phyloP scores from a whole-genome alignment of 37 sponge, comb jelly and placozoan genomes.

The Aphrocallistes beatrix region DNA sequence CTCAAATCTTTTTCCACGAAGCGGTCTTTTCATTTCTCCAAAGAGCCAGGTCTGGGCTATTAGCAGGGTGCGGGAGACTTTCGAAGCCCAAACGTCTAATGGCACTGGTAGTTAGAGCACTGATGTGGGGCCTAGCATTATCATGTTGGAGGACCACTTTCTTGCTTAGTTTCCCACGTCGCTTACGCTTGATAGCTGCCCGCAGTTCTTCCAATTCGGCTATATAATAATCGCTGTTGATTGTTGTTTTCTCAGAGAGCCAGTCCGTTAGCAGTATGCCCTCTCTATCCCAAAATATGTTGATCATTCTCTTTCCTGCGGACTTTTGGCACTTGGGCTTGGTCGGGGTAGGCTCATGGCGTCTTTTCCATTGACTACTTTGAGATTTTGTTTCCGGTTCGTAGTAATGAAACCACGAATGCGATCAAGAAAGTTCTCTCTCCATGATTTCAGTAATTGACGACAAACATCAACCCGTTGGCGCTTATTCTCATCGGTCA shows the following conservation, averaged over 20 bases:
- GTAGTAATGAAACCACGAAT: conserved; percentile 2
- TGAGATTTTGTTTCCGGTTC: conserved; percentile 3
- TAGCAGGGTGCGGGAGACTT: conserved; percentile 11
- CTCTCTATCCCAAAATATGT: not conserved
- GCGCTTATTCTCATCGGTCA: conserved; percentile 15
- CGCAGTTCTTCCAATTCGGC: not conserved
- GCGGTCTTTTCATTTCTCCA: conserved; percentile 5
- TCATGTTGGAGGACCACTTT: conserved; percentile 6
- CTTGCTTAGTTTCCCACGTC: conserved; percentile 12
- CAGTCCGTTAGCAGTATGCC: conserved; percentile 5
- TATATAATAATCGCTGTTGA: conserved; percentile 12
- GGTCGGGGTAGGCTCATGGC: conserved; percentile 15
- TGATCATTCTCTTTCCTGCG: not conserved
- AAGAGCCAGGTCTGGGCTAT: conserved; percentile 15
- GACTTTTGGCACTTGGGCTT: conserved; percentile 1
- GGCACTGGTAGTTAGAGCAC: no score
- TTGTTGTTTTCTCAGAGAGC: not conserved
- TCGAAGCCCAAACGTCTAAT: conserved; percentile 7
- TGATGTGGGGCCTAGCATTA: conserved; percentile 11
- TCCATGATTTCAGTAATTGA: conserved; percentile 13
- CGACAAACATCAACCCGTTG: not conserved
- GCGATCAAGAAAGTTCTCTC: conserved; percentile 18
- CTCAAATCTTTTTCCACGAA: no score
- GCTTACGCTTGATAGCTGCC: conserved; percentile 3
- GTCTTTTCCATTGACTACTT: not conserved